These are phyloP conservation scores for Synanceia verrucosa DNA, from an alignment of 2,797 vertebrate genomes.

Conservation along the genomic window DNA sequence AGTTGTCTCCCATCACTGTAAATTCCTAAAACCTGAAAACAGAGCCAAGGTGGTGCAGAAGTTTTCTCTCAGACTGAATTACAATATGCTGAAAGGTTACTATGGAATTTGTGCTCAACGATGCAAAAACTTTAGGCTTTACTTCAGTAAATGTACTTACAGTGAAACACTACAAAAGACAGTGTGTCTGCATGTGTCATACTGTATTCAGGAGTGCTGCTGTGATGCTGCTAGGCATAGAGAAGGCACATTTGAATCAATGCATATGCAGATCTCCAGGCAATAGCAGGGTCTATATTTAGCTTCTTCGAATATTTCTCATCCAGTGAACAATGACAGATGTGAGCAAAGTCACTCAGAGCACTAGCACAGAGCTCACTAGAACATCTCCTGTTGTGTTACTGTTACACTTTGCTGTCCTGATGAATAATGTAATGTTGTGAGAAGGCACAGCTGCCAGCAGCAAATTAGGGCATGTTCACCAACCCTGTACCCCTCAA, in stretches of 20 bases:
- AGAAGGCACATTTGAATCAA: too few relatives aligned
- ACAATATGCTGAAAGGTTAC: too few relatives aligned
- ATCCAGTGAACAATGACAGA: conserved; percentile 63
- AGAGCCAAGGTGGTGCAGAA: too few relatives aligned
- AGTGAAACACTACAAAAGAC: background rate
- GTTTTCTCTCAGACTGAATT: too few relatives aligned
- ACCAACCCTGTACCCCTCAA: conserved; percentile 32
- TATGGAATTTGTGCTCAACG: too few relatives aligned
- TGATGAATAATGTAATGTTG: conserved; percentile 64
- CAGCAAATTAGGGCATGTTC: conserved; percentile 40
- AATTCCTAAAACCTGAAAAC: too few relatives aligned
- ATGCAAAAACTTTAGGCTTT: too few relatives aligned
- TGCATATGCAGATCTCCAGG: conserved; percentile 44
- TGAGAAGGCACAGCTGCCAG: conserved; percentile 49
- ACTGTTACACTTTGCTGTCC: conserved; percentile 36
- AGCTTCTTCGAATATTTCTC: conserved; percentile 33
- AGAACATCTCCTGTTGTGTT: conserved; percentile 37
- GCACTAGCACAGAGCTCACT: background rate
- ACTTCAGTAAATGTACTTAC: too few relatives aligned
- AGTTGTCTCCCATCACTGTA: too few relatives aligned
- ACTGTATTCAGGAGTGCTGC: conserved; percentile 49
- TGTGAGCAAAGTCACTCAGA: conserved; percentile 34
- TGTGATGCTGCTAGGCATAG: conserved; percentile 44
- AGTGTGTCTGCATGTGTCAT: background rate
- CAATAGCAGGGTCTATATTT: conserved; percentile 62